Percentiles rank a stretch among this genome's conserved stretches.
phyloP scores from a whole-genome alignment of 2,113 vertebrate genomes.

The Salvelinus namaycush region DNA sequence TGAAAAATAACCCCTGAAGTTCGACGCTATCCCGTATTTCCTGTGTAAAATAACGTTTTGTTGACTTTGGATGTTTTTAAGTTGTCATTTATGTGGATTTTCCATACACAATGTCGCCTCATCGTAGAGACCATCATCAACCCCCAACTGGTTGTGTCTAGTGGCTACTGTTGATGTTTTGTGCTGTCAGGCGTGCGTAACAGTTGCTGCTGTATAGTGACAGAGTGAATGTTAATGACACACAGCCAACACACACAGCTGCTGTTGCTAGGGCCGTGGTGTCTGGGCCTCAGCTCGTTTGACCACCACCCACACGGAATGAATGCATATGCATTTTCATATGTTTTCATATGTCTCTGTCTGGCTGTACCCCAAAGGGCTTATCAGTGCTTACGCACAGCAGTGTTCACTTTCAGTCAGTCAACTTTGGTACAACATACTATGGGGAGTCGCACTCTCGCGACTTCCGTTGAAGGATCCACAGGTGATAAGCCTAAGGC shows the following conservation, averaged over 20 bases:
- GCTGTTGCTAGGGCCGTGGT: background rate
- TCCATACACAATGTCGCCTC: background rate
- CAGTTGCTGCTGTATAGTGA: constrained; percentile 11
- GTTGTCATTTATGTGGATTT: background rate
- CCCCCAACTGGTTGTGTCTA: background rate
- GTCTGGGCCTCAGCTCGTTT: background rate
- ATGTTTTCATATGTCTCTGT: no score
- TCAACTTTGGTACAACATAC: no score
- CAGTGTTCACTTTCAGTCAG: no score
- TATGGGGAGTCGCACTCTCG: no score
- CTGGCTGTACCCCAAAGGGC: no score
- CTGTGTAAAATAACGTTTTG: no score
- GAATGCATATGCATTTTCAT: no score
- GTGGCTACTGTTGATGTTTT: constrained; percentile 3
- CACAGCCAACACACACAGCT: constrained; percentile 20
- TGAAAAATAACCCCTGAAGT: background rate
- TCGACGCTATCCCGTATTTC: no score
- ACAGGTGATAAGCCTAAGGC: no score
- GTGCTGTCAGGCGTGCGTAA: background rate
- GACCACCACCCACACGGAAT: background rate
- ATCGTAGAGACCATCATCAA: background rate
- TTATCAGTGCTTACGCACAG: no score
- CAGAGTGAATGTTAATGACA: constrained; percentile 13
- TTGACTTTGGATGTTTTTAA: no score
- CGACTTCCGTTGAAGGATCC: no score